These are phyloP conservation scores for Phortica magna DNA, from an alignment of 2,888 invertebrate species.

Conservation along the genomic window DNA sequence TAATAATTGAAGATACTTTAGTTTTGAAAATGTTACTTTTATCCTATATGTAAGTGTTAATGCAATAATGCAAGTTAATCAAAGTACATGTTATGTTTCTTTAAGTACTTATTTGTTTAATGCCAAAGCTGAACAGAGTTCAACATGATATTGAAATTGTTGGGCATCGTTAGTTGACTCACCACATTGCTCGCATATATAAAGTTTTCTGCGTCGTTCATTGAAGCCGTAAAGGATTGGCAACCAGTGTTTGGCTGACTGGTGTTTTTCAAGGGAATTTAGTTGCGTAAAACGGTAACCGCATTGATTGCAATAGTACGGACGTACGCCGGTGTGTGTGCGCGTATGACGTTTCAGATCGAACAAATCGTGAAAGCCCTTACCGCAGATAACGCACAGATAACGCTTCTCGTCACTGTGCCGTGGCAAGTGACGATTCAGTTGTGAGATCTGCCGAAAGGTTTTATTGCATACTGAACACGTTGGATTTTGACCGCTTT, in stretches of 20 bases:
- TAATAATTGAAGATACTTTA: no score
- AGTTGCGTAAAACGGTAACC: conserved; percentile 99
- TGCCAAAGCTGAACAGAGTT: no score
- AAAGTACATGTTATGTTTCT: no score
- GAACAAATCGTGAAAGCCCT: conserved; percentile 99
- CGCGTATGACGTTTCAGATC: conserved; percentile 98
- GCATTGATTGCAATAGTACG: conserved; percentile 97
- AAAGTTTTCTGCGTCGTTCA: conserved; percentile 96
- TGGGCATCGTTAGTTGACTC: conserved; percentile 97
- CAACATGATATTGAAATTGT: conserved; percentile 82
- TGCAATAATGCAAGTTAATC: no score
- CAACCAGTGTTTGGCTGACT: conserved; percentile 84
- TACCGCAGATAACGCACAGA: conserved; percentile 98
- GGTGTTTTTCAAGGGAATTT: conserved; percentile 98
- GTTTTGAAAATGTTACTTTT: no score
- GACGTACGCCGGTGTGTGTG: conserved; percentile 98
- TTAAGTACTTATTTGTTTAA: no score
- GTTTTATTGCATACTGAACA: conserved; percentile 95
- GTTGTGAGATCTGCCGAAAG: conserved; percentile 88
- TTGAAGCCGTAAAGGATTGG: conserved; percentile 92
- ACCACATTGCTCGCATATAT: conserved; percentile 99
- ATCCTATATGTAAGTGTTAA: no score
- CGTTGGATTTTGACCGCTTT: conserved; percentile 83
- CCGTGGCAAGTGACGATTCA: conserved; percentile 99
- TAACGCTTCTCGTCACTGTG: conserved; percentile 98